Evolutionary conservation across 1,140 invertebrate genomes (phyloP).

Genomic region (Cherax destructor): DNA sequence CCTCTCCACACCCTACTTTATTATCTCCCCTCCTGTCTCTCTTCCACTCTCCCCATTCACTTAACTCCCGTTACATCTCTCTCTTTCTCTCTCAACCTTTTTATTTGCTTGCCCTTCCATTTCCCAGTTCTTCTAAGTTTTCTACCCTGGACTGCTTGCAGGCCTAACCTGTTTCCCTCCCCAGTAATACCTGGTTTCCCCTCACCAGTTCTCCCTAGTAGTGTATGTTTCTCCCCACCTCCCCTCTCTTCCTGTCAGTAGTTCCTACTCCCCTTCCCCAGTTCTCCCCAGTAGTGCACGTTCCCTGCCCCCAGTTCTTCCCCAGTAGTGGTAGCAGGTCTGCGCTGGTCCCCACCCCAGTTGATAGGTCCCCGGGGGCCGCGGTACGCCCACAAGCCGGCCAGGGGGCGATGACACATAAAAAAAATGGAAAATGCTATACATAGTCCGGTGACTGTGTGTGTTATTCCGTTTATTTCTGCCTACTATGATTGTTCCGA

Average conservation of each 20-base stretch:
- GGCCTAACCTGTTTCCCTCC: too few species aligned
- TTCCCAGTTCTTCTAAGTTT: too few species aligned
- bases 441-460: constrained; percentile 23
- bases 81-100: not conserved
- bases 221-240: not conserved
- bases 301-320: too few species aligned
- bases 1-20: not conserved
- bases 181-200: not conserved
- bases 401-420: constrained; percentile 23
- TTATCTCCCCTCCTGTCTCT: not conserved
- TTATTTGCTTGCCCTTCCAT: too few species aligned
- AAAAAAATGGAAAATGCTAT: constrained; percentile 37
- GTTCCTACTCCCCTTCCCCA: too few species aligned
- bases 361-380: constrained; percentile 10
- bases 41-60: not conserved
- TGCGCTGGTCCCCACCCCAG: not conserved
- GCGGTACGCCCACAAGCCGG: not conserved
- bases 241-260: not conserved
- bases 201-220: too few species aligned
- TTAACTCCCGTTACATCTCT: not conserved
- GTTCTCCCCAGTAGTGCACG: too few species aligned
- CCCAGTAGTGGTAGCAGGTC: too few species aligned
- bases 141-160: too few species aligned
- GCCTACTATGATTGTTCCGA: constrained; percentile 57
- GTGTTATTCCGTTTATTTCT: constrained; percentile 41